A percentile compares a stretch with the other conserved stretches of the same genome.
phyloP scores from a whole-genome alignment of 2,113 vertebrate genomes.

The Oreocharis arfaki region DNA sequence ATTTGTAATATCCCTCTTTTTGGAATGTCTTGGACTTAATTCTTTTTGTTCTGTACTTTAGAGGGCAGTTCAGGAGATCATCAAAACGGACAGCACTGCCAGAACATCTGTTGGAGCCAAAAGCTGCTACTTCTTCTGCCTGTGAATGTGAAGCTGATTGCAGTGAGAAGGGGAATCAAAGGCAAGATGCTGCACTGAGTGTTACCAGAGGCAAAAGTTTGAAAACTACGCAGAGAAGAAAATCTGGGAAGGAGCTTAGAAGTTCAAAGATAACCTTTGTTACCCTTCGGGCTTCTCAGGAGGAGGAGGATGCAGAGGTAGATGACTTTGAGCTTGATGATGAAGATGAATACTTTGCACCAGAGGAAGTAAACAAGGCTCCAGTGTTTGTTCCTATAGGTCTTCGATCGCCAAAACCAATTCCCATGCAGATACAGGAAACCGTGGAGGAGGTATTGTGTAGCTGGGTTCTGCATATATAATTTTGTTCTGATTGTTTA shows the following conservation, averaged over 20 bases:
- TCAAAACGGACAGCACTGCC: not conserved
- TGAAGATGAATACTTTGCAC: constrained; percentile 70
- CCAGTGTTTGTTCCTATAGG: constrained; percentile 84
- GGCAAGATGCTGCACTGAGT: constrained; percentile 58
- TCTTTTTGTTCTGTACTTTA: constrained; percentile 32
- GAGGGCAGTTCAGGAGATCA: constrained; percentile 21
- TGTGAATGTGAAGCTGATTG: constrained; percentile 41
- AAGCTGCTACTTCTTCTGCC: not conserved
- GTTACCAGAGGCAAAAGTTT: constrained; percentile 48
- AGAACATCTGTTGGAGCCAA: constrained; percentile 61
- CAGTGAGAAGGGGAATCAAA: constrained; percentile 25
- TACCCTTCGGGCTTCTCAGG: constrained; percentile 81
- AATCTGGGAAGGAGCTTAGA: constrained; percentile 53
- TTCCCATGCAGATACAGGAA: constrained; percentile 83
- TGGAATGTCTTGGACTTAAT: not conserved
- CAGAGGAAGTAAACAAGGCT: constrained; percentile 79
- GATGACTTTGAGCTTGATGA: constrained; percentile 74
- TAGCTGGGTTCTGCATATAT: not conserved
- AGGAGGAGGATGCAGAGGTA: constrained; percentile 68
- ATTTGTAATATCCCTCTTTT: not conserved
- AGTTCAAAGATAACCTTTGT: constrained; percentile 76
- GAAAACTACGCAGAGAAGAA: constrained; percentile 52
- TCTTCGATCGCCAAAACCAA: constrained; percentile 77
- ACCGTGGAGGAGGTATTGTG: constrained; percentile 86
- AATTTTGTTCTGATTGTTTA: not conserved